These are phyloP conservation scores for Columba janthina DNA, from an alignment of 2,113 vertebrate species.

Conservation along the genomic window DNA sequence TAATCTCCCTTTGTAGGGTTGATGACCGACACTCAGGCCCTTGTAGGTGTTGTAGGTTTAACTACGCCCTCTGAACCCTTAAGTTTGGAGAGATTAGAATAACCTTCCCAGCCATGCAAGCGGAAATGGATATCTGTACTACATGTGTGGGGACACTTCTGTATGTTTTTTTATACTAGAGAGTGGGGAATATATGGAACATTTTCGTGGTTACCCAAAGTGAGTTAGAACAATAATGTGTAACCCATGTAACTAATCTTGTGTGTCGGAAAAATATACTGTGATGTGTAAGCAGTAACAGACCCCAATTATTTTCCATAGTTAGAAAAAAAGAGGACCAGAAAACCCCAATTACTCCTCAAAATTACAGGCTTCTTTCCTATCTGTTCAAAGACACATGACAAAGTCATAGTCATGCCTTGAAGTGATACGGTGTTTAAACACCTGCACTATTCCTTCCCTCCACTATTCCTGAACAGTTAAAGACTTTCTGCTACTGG, in stretches of 20 bases:
- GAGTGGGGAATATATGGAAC: neutral
- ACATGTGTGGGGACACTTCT: accelerated
- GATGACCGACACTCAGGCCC: neutral
- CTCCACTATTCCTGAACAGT: neutral
- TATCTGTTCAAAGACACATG: neutral
- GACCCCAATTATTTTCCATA: neutral
- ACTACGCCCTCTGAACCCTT: neutral
- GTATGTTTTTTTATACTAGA: neutral
- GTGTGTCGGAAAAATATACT: neutral
- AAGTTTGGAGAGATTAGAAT: neutral
- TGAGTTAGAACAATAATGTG: neutral
- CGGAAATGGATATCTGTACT: neutral
- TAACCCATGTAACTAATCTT: neutral
- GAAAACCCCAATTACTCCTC: neutral
- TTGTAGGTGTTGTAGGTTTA: neutral
- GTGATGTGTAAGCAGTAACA: neutral
- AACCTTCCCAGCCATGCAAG: neutral
- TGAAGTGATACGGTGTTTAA: neutral
- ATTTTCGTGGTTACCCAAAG: neutral
- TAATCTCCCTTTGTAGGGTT: neutral
- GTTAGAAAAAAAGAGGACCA: neutral
- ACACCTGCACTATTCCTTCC: neutral
- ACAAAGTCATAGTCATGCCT: neutral
- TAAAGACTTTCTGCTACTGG: neutral
- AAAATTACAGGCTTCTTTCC: neutral